A percentile compares a stretch with the other conserved stretches of the same genome.
These are phyloP conservation scores for Anorthoa munda DNA, from an alignment of 2,888 invertebrate species.

Conservation along the genomic window DNA sequence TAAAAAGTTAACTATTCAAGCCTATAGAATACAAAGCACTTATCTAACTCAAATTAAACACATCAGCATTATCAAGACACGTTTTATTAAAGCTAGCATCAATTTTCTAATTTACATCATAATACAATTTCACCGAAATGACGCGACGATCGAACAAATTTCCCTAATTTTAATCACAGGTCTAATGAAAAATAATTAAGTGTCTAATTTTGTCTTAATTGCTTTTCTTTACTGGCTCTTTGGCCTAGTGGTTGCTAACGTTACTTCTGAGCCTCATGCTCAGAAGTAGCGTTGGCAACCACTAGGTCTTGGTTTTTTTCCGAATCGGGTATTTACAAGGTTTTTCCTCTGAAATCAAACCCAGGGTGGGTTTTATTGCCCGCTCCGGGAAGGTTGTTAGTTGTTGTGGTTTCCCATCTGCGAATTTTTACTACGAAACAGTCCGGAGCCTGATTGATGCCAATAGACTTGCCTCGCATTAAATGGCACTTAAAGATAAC, in stretches of 20 bases:
- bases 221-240: conserved; percentile 12
- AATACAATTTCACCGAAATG: conserved; percentile 14
- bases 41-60: not conserved
- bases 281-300: no score
- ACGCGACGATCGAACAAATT: conserved; percentile 11
- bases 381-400: no score
- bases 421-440: no score
- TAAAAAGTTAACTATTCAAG: no score
- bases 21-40: not conserved
- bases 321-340: no score
- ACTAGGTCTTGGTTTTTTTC: not conserved
- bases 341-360: no score
- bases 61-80: not conserved
- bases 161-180: conserved; percentile 39
- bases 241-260: no score
- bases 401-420: no score
- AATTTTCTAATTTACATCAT: conserved; percentile 43
- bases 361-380: no score
- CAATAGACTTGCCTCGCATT: no score
- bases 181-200: conserved; percentile 46
- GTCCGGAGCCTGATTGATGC: no score
- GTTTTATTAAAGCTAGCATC: conserved; percentile 9
- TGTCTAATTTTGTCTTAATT: conserved; percentile 32
- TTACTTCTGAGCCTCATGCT: not conserved
- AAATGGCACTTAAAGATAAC: no score